Evolutionary conservation across 2,888 invertebrate species (phyloP), one percentile per base, ranked within the genome.

Genomic region (Leucozona laternaria): DNA sequence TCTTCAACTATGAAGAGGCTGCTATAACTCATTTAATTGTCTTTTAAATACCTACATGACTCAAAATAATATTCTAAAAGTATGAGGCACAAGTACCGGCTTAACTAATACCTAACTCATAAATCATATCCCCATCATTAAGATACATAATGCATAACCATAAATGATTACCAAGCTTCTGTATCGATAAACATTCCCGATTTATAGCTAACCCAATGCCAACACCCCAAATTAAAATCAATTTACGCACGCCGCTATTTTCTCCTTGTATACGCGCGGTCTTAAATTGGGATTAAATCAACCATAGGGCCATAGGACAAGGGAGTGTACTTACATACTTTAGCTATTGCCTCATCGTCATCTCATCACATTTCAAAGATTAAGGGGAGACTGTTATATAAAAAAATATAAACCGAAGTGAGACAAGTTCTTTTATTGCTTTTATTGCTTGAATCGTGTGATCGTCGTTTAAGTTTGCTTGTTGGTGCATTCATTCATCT

Each of bases 341-440:
- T 2, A 40, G 60, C 22, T 22, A 60, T 60, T 40, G 60, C 60
- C 60, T 60, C 60, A 60, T 57, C 57, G 17, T 31, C 37, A 40
- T 40, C 58, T 31, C 37, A 40, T 40, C 58, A 58, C 22, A 15
- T 8, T 58, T 7, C 37, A 1, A 22, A 40, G 37, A 60, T 60
- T 22, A 60, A 6, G 15, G 37, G 34, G 22, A 40, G 60, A 60
- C 22, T 60, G 22, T n/a, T 31, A 31, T 28, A 53, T 22, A 50
- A 11, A 28, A 34, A 58, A 13, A 34, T 60, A 34, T 58, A 40
- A 60, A 31, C 58, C 68, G 20, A 34, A 68, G 43, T 28, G 31
- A 57, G 45, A 48, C 73, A 73, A 64, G 60, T 76, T 75, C 53
- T 72, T 73, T 79, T 64, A 73, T 79, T 73, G 79, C 62, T 60